Conservation (phyloP, 2,113 vertebrate genomes). For the Lepus americanus region DNA sequence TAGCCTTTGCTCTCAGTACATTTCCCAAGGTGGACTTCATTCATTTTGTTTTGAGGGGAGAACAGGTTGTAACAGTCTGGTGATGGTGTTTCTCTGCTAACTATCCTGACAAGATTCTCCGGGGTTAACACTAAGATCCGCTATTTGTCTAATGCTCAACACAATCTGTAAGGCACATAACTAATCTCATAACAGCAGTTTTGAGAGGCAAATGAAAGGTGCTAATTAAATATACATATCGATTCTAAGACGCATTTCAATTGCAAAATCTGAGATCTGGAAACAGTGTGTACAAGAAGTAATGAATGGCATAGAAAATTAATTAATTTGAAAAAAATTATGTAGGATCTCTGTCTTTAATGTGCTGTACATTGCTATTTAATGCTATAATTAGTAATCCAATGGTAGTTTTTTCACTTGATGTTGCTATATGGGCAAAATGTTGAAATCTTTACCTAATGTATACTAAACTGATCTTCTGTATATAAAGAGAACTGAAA, state of each 20-base stretch:
- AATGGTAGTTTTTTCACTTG: too few species aligned
- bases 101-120: neutral
- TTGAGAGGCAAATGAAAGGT: neutral
- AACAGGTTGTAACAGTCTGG: neutral
- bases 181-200: neutral
- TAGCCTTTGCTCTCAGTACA: neutral
- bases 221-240: neutral
- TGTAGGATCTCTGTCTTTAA: too few species aligned
- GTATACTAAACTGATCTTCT: too few species aligned
- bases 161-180: neutral
- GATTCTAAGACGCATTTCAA: neutral
- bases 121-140: neutral
- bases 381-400: too few species aligned
- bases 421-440: too few species aligned
- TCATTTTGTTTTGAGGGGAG: neutral
- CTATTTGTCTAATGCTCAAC: neutral
- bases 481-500: too few species aligned
- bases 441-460: too few species aligned
- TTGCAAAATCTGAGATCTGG: neutral
- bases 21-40: neutral
- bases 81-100: neutral
- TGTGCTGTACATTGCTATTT: too few species aligned
- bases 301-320: too few species aligned
- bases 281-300: neutral
- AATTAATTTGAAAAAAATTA: too few species aligned